Evolutionary conservation across 1,140 invertebrate species (phyloP).

Genomic region (Eumaeus atala): DNA sequence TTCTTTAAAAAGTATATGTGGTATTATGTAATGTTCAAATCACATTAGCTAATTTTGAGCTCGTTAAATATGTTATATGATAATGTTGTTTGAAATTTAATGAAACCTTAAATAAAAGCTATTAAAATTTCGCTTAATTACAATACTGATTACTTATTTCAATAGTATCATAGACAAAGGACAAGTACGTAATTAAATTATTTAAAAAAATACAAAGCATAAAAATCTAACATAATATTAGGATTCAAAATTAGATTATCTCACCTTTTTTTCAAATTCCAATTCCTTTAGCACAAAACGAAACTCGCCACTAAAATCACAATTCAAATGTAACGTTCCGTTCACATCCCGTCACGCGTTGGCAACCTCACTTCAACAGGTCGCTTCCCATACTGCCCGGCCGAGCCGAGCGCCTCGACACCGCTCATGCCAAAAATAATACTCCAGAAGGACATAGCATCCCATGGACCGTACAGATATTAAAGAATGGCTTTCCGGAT

Average conservation of each 20-base stretch:
- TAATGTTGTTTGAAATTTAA: no score
- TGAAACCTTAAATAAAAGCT: no score
- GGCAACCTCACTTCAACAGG: conserved; percentile 65
- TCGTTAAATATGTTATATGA: no score
- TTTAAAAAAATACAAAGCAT: not conserved
- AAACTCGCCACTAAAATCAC: conserved; percentile 29
- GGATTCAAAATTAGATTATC: not conserved
- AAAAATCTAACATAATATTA: no score
- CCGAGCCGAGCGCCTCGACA: conserved; percentile 40
- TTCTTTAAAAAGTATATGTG: no score
- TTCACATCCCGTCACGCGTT: conserved; percentile 15
- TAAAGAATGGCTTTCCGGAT: conserved; percentile 59
- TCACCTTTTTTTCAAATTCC: not conserved
- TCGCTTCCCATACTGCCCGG: conserved; percentile 62
- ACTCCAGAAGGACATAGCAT: conserved; percentile 58
- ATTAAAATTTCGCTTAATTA: no score
- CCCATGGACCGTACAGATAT: conserved; percentile 57
- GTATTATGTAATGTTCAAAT: no score
- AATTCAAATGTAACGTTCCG: conserved; percentile 44
- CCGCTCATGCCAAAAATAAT: conserved; percentile 71
- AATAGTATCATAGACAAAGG: not conserved
- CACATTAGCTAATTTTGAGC: no score
- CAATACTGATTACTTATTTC: no score
- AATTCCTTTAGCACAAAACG: conserved; percentile 14
- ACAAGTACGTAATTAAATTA: not conserved